Evolutionary conservation across 2,797 vertebrate genomes (phyloP).

Genomic region (Erithacus rubecula): DNA sequence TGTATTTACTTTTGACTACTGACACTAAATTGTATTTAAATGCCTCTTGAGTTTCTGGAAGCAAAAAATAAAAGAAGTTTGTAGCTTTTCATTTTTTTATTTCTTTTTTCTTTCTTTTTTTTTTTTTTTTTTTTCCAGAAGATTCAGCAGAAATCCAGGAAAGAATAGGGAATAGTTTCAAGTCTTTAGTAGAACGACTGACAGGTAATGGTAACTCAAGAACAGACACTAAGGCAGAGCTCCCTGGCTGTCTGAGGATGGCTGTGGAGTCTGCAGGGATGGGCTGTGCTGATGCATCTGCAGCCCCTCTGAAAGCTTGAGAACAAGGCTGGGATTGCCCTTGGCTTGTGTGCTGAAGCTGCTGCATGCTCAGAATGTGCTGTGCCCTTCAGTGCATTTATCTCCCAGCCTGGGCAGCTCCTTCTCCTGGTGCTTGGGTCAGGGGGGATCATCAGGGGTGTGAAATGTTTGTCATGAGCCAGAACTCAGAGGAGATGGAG

Average conservation of each 20-base stretch:
- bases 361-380: not conserved
- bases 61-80: not conserved
- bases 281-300: not conserved
- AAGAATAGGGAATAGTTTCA: conserved; percentile 90
- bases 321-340: not conserved
- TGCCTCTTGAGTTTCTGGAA: not conserved
- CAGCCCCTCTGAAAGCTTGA: not conserved
- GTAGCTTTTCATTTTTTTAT: not conserved
- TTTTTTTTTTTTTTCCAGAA: conserved; percentile 74
- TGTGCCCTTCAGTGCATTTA: not conserved
- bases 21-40: not conserved
- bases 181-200: conserved; percentile 88
- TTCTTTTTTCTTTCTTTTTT: not conserved
- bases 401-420: not conserved
- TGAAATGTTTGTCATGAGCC: not conserved
- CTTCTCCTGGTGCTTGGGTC: not conserved
- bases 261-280: not conserved
- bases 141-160: conserved; percentile 90
- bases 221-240: not conserved
- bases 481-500: not conserved
- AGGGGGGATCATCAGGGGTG: not conserved
- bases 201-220: conserved; percentile 80
- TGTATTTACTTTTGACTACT: not conserved
- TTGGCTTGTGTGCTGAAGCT: not conserved
- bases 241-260: not conserved